A percentile compares a stretch with the other conserved stretches of the same genome.
Conservation (phyloP, 1,140 invertebrate genomes). For the Ganaspis sp. region DNA sequence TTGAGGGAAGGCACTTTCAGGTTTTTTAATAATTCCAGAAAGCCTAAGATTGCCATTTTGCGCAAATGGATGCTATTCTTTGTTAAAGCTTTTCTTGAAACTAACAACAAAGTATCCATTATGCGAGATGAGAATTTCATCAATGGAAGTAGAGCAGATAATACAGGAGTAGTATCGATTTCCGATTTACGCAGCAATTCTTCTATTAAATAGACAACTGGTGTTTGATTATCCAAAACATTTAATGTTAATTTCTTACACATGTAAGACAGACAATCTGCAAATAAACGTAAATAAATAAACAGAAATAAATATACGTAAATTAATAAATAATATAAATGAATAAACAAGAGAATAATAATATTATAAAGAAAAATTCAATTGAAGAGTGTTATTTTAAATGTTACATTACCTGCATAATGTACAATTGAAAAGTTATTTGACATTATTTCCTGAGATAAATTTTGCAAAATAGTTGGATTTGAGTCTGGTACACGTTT, state of each 20-base stretch:
- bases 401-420: slow-evolving; percentile 73
- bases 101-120: slow-evolving; percentile 77
- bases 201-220: slow-evolving; percentile 75
- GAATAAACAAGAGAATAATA: too few species aligned
- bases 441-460: slow-evolving; percentile 74
- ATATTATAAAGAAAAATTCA: slow-evolving; percentile 22
- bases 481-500: slow-evolving; percentile 74
- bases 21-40: slow-evolving; percentile 76
- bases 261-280: slow-evolving; percentile 77
- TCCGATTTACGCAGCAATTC: slow-evolving; percentile 72
- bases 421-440: slow-evolving; percentile 67
- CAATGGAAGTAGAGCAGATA: slow-evolving; percentile 76
- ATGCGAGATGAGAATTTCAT: slow-evolving; percentile 72
- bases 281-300: too few species aligned
- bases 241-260: slow-evolving; percentile 72
- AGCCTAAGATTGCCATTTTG: slow-evolving; percentile 78
- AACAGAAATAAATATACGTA: too few species aligned
- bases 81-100: slow-evolving; percentile 78
- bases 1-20: slow-evolving; percentile 73
- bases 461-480: slow-evolving; percentile 70
- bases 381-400: slow-evolving; percentile 2
- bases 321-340: too few species aligned
- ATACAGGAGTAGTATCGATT: slow-evolving; percentile 68
- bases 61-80: slow-evolving; percentile 74
- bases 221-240: slow-evolving; percentile 73